phyloP scores from a whole-genome alignment of 1,140 invertebrate species.

The Phocides pigmalion region DNA sequence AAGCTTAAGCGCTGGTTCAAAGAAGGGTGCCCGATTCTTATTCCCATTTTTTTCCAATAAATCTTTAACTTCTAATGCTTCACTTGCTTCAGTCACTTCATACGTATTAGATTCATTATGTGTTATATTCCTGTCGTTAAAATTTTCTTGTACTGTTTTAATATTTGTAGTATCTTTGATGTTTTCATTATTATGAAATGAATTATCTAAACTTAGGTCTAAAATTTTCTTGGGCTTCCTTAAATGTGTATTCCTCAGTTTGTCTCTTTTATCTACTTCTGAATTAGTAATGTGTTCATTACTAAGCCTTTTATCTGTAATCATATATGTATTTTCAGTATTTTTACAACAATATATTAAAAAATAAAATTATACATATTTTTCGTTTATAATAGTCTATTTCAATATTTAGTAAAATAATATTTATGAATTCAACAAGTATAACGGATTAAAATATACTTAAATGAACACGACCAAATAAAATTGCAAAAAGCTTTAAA shows the following conservation, averaged over 20 bases:
- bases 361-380: neutral
- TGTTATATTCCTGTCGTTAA: neutral
- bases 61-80: constrained; percentile 18
- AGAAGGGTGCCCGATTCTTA: neutral
- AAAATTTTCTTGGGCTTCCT: constrained; percentile 34
- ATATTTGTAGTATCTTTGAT: neutral
- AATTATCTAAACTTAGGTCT: neutral
- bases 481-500: no score
- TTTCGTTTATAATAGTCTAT: no score
- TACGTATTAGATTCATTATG: constrained; percentile 24
- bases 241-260: neutral
- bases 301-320: neutral
- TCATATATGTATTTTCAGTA: no score
- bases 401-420: no score
- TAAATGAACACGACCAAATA: no score
- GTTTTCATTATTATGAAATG: neutral
- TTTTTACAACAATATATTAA: neutral
- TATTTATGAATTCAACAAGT: no score
- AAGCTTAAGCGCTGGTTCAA: constrained; percentile 2
- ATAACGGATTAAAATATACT: no score
- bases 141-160: neutral
- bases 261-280: neutral
- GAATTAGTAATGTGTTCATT: neutral
- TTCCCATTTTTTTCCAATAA: constrained; percentile 9
- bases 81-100: constrained; percentile 33